Base-by-base conservation (phyloP, 1,140 invertebrate species). In the Sitobion miscanthi region DNA sequence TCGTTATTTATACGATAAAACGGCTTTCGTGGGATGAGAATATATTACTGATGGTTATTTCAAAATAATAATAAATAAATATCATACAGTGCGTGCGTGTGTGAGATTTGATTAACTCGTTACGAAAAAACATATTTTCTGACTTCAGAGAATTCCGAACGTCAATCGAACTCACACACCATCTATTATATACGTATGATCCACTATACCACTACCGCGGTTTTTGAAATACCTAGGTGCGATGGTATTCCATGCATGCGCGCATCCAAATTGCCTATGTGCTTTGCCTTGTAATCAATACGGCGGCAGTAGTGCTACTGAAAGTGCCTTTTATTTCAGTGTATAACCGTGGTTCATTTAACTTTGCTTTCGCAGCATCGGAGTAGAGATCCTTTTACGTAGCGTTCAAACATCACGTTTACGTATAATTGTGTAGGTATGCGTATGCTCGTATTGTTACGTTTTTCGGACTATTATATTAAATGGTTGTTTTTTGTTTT, bases 221-320 rank as follows among this genome's bases (percentile, higher is more conserved):
- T 89, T 35, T 42, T 23, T 89, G 57, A 57, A 89, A 89, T 89
- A 57, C 90, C 42, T 38, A 49, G 6, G 69, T 35, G 30, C 14
- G 30, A 82, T 52, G 47, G 90, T 83, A 92, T 92, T 92, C 90
- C 45, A 83, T 38, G 90, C 77, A 83, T 69, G 90, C n/a, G 21
- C 11, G 90, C 90, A 35, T 83, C n/a, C 20, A 57, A 92, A 92
- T 92, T 85, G 77, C 82, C 82, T 85, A 92, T 85, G 77, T 85
- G 82, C 35, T 92, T n/a, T 92, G 82, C 35, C 82, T 92, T 54
- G 77, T 85, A 92, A 92, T 92, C 69, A 83, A 92, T 54, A 85
- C 49, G 14, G 20, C 11, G 47, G 77, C 35, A 30, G 21, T n/a
- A 38, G 69, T 89, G n/a, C 87, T n/a, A 23, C 54, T 38, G 52